Percentiles rank a stretch among this genome's conserved stretches.
Evolutionary conservation across 2,113 vertebrate species (phyloP).

Genomic region (Desmodus rotundus): DNA sequence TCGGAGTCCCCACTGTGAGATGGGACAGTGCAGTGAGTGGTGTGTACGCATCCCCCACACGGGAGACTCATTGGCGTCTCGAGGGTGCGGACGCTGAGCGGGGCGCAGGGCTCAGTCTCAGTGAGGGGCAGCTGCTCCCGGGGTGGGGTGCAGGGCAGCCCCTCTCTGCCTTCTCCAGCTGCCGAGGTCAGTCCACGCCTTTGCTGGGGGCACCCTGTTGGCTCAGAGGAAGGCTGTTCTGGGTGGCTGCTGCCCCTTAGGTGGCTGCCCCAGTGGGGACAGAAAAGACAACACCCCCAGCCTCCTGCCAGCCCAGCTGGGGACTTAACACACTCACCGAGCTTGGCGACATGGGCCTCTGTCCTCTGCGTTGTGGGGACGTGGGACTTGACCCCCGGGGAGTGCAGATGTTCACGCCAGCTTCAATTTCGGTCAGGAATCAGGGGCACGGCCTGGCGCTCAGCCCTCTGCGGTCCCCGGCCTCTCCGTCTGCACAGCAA

Average conservation of each 20-base stretch:
- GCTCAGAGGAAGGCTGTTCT: background rate
- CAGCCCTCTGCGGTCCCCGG: background rate
- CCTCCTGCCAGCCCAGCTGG: background rate
- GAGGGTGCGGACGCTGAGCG: too few relatives aligned
- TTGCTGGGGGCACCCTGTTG: background rate
- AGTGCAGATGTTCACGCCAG: too few relatives aligned
- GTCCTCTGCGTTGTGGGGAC: fast-evolving
- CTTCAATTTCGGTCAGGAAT: background rate
- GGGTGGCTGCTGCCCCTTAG: too few relatives aligned
- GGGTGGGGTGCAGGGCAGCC: background rate
- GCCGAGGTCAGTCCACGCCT: too few relatives aligned
- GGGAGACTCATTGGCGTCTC: too few relatives aligned
- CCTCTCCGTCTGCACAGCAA: background rate
- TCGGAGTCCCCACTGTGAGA: too few relatives aligned
- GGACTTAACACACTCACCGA: too few relatives aligned
- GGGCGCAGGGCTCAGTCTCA: background rate
- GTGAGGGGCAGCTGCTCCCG: too few relatives aligned
- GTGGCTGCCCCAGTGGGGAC: fast-evolving
- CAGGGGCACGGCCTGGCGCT: too few relatives aligned
- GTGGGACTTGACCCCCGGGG: fast-evolving
- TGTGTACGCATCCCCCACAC: too few relatives aligned
- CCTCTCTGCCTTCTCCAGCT: background rate
- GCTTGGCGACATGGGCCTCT: background rate
- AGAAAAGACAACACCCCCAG: background rate
- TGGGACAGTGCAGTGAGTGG: fast-evolving